Evolutionary conservation across 1,140 invertebrate species (phyloP), one percentile per base, ranked within the genome.

Genomic region (Ditylenchus dipsaci): DNA sequence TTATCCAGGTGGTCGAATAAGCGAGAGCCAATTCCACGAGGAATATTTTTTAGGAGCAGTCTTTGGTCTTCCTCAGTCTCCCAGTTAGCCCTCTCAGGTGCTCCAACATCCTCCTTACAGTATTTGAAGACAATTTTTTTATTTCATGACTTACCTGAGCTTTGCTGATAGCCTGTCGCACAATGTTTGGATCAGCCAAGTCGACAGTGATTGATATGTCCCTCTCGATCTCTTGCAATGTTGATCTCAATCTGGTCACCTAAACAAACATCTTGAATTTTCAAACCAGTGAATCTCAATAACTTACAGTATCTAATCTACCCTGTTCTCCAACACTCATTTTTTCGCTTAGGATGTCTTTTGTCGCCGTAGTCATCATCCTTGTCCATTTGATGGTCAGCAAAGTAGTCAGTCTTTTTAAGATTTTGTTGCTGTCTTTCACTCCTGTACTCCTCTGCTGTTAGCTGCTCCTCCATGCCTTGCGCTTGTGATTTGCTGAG

Each of bases 181-280:
- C 65, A 17, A 72, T 26, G 13, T 47, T 23, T 43, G 69, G 70
- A 65, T 79, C 77, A 45, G 71, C 68, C 15, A 80, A 27, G 60
- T 80, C 78, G 21, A 80, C 78, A 45, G 78, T 83, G 27, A 71
- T 45, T n/a, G 69, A 49, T 13, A 74, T 72, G 49, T 83, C 78
- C 15, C 78, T 42, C 67, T 83, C 78, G 0, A 72, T 64, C 56
- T 80, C 78, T 21, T 70, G 69, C 27, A 80, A 57, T 75, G 78
- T 74, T 15, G 81, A 79, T 8, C 67, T 26, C 11, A 81, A 30
- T 21, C 77, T 68, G 13, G 77, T 80, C 30, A 82, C 62, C 49
- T 26, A 21, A 53, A 3, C 3, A 53, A 53, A 53, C 3, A 53
- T 7, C n/a, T 53, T 21, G 8, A 21, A 53, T 53, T 17, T 7